Conservation (phyloP, 92 coral and sea anemone species). For the Pocillopora grandis region DNA sequence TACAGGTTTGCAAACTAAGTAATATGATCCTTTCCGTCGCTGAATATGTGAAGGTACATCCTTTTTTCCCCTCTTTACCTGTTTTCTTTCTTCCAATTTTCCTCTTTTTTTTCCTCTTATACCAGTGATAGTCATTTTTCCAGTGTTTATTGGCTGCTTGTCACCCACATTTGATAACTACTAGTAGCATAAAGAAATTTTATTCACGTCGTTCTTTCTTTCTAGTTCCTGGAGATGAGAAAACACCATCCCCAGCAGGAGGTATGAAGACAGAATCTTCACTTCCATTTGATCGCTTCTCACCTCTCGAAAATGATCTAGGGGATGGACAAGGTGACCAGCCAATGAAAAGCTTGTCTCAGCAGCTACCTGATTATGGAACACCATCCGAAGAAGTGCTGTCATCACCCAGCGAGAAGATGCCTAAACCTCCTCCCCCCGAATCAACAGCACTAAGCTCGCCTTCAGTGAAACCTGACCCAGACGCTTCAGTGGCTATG, state of each 20-base stretch:
- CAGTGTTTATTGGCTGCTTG: too few relatives aligned
- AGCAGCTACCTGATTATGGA: slow-evolving; percentile 6
- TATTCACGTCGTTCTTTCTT: background rate
- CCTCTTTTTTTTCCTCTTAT: too few relatives aligned
- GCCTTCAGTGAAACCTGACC: slow-evolving; percentile 18
- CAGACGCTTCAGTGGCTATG: background rate
- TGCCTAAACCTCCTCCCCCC: background rate
- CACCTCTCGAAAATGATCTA: slow-evolving; percentile 14
- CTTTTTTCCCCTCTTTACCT: background rate
- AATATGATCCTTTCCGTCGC: background rate
- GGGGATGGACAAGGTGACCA: slow-evolving; percentile 21
- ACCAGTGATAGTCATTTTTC: too few relatives aligned
- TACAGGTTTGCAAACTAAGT: background rate
- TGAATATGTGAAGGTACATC: background rate
- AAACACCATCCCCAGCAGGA: slow-evolving; percentile 28
- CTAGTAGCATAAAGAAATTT: background rate
- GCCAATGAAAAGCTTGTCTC: slow-evolving; percentile 1
- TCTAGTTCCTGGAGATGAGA: slow-evolving; percentile 38
- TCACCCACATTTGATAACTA: background rate
- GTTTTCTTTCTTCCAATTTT: too few relatives aligned
- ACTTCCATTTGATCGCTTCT: slow-evolving; percentile 28
- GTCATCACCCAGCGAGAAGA: background rate
- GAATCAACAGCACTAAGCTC: background rate
- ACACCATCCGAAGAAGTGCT: background rate
- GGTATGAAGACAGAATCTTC: slow-evolving; percentile 29